Conservation (phyloP, 2,888 invertebrate species). For the Zaprionus lineosus region DNA sequence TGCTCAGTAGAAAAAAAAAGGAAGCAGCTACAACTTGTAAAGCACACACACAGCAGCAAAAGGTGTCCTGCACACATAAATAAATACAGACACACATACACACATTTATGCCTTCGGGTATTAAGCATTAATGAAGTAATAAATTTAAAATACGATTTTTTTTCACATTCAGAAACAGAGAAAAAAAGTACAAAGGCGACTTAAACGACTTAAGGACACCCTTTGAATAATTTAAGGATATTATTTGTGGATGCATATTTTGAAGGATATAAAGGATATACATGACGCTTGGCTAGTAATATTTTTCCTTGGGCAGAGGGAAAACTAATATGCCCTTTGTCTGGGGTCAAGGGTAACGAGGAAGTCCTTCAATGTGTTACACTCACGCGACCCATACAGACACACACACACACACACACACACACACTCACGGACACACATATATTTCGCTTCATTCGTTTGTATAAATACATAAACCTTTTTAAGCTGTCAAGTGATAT, state of each 20-base stretch:
- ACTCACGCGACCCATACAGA: too few species aligned
- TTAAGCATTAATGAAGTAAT: constrained; percentile 78
- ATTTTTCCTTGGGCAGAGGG: too few species aligned
- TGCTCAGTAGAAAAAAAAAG: constrained; percentile 14
- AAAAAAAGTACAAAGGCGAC: constrained; percentile 26
- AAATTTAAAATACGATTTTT: constrained; percentile 71
- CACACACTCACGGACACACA: constrained; percentile 3
- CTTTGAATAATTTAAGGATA: too few species aligned
- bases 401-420: too few species aligned
- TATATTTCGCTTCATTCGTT: constrained; percentile 46
- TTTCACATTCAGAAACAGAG: constrained; percentile 48
- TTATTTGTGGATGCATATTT: too few species aligned
- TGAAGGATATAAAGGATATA: too few species aligned
- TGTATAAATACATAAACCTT: constrained; percentile 78
- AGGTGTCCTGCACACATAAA: constrained; percentile 1
- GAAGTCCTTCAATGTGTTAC: too few species aligned
- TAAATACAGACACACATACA: constrained; percentile 5
- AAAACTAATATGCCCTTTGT: too few species aligned
- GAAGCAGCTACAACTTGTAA: not conserved
- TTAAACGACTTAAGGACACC: too few species aligned
- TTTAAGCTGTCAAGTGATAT: constrained; percentile 79
- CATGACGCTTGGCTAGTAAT: too few species aligned
- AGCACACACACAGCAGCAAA: not conserved
- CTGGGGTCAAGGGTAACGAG: too few species aligned
- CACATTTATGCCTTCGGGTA: constrained; percentile 50